These are phyloP conservation scores for Danio choprae DNA, from an alignment of 2,797 vertebrate species.

Conservation along the genomic window DNA sequence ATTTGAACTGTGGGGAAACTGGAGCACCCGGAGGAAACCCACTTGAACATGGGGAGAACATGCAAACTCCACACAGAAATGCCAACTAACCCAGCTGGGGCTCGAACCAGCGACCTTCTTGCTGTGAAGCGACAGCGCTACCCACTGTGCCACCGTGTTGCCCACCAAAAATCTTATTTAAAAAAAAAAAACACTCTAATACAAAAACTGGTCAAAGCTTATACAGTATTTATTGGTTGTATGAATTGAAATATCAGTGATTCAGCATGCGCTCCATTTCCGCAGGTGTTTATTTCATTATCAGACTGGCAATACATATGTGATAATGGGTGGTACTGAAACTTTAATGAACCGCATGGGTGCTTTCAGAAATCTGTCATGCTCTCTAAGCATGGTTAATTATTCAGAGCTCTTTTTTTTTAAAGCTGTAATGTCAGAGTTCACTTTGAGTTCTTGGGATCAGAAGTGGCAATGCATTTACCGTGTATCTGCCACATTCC, in stretches of 20 bases:
- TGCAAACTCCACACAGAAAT: no score
- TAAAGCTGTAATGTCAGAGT: slow-evolving; percentile 48
- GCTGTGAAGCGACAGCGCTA: no score
- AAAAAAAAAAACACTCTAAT: background rate
- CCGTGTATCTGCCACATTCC: slow-evolving; percentile 19
- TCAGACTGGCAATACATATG: slow-evolving; percentile 36
- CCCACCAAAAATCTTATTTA: background rate
- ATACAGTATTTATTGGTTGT: background rate
- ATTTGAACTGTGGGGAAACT: no score
- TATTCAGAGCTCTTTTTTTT: slow-evolving; percentile 59
- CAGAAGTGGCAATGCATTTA: slow-evolving; percentile 2
- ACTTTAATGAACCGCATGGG: slow-evolving; percentile 59
- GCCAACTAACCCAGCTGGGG: no score
- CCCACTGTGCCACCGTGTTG: no score
- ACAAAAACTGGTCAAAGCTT: background rate
- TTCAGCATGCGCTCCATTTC: slow-evolving; percentile 5
- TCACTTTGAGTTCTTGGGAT: slow-evolving; percentile 34
- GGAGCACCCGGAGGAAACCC: no score
- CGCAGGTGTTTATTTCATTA: slow-evolving; percentile 48
- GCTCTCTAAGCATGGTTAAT: slow-evolving; percentile 60
- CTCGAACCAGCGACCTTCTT: no score
- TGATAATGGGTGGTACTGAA: slow-evolving; percentile 59
- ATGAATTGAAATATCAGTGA: slow-evolving; percentile 14
- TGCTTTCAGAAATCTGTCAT: slow-evolving; percentile 65
- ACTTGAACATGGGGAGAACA: no score